Evolutionary conservation across 2,888 invertebrate species (phyloP), one percentile per base, ranked within the genome.

Genomic region (Litoditis marina): DNA sequence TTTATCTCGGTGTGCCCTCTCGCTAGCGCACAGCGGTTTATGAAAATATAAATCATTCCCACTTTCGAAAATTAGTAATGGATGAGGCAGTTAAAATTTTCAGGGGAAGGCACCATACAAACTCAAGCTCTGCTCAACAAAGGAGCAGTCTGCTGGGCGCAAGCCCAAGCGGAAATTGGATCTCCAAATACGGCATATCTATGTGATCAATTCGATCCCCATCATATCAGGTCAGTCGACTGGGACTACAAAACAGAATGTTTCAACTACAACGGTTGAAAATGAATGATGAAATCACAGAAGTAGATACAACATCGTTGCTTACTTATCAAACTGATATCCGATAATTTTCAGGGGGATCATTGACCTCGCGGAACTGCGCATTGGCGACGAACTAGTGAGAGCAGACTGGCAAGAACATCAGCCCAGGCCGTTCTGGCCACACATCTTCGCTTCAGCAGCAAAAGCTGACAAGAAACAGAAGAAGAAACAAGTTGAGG

Each of bases 101-200:
- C 58, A 74, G 74, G 74, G 16, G 47, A 63, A 30, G 47, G 52
- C 44, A 49, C 67, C 7, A 50, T 58, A 6, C 65, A 63, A 60
- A 63, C 68, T 34, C 31, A 46, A 22, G 47, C 65, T 44, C 36
- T 65, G 36, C 44, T 68, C 22, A 59, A 51, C 27, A 64, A 74
- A 46, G 63, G 65, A 51, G 59, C 71, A 19, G 46, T 60, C n/a
- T 77, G 77, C 44, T 77, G 74, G 74, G 76, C 69, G 13, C 51
- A 57, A 28, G 54, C 66, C 11, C n/a, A 7, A 2, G 49, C 63
- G 5, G 31, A 46, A 2, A 61, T 67, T 11, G 22, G 42, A 16
- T 34, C 51, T 16, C 56, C 47, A 13, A 69, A 69, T 60, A 61
- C 32, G 2, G 67, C 66, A 6, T 67, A 60, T 36, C 53, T 69